Conservation (phyloP, 1,140 invertebrate species). For the Thaumetopoea pityocampa region DNA sequence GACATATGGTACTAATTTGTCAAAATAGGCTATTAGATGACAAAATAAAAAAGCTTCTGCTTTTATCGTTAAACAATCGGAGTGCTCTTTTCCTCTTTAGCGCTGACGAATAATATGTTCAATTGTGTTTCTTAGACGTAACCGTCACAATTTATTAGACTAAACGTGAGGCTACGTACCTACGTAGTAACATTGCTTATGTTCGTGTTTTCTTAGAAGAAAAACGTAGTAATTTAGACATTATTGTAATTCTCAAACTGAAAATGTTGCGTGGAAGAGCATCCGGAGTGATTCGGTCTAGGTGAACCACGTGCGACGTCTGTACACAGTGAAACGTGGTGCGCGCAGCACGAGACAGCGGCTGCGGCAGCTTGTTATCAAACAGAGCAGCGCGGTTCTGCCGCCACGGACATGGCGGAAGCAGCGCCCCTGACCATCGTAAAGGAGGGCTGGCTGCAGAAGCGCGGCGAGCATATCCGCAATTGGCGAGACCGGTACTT, state of each 20-base stretch:
- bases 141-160: slow-evolving; percentile 27
- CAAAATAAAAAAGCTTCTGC: slow-evolving; percentile 32
- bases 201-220: slow-evolving; percentile 44
- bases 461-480: slow-evolving; percentile 94
- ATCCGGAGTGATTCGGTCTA: slow-evolving; percentile 34
- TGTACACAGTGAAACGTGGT: slow-evolving; percentile 44
- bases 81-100: slow-evolving; percentile 30
- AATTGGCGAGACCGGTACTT: slow-evolving; percentile 99
- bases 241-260: slow-evolving; percentile 27
- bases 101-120: slow-evolving; percentile 13
- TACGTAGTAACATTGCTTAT: slow-evolving; percentile 46
- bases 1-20: slow-evolving; percentile 64
- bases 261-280: slow-evolving; percentile 45
- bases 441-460: slow-evolving; percentile 90
- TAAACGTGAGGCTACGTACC: slow-evolving; percentile 60
- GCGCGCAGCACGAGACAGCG: slow-evolving; percentile 19
- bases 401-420: slow-evolving; percentile 48
- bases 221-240: slow-evolving; percentile 43
- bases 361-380: slow-evolving; percentile 54
- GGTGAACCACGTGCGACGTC: slow-evolving; percentile 40
- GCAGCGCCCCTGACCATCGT: slow-evolving; percentile 76
- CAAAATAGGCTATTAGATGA: slow-evolving; percentile 64
- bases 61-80: slow-evolving; percentile 24
- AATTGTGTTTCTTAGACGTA: slow-evolving; percentile 39
- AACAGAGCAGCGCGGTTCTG: slow-evolving; percentile 38